Evolutionary conservation across 2,113 vertebrate species (phyloP), one percentile per base, ranked within the genome.

Genomic region (Phylloscopus trochiloides): DNA sequence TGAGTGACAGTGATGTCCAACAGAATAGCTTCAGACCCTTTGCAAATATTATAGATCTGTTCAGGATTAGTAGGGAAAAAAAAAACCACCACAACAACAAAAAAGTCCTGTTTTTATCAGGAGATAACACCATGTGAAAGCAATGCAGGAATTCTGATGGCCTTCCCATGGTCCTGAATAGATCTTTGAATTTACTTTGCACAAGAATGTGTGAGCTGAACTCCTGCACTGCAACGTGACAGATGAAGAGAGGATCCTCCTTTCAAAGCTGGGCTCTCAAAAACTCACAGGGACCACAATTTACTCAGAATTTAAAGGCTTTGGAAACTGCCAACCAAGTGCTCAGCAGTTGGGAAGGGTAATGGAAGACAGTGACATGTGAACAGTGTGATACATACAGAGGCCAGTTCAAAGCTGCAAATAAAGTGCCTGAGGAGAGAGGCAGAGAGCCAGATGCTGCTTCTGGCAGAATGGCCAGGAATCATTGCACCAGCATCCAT

Each of bases 391-490:
- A 94, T 78, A 71, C 68, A 75, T 10, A 81, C 48, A 77, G 51
- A 87, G 38, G 65, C 22, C 72, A 95, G 89, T 78, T 94, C 87
- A 92, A 93, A 92, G 85, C 87, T 71, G 74, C 81, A 95, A 80
- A 86, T 86, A 78, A 0, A 87, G 77, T 38, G 79, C 87, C 85
- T 79, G 71, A 96, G 62, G 65, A 95, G 79, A 74, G 51, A 51
- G 58, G 72, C 7, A 0, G 93, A 88, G 80, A 89, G 67, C 79
- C 94, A 95, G 76, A 96, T 91, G 85, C 88, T 88, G 70, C 83
- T 94, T 45, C 85, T 94, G 89, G 72, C 84, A 96, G 92, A n/a
- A 59, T 0, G 29, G 40, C 58, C 29, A 31, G 59, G 55, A 95
- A 94, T 84, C 66, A 32, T 18, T 77, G 52, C 86, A 67, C 57